phyloP scores from a whole-genome alignment of 2,888 invertebrate species.

The Hedya salicella region DNA sequence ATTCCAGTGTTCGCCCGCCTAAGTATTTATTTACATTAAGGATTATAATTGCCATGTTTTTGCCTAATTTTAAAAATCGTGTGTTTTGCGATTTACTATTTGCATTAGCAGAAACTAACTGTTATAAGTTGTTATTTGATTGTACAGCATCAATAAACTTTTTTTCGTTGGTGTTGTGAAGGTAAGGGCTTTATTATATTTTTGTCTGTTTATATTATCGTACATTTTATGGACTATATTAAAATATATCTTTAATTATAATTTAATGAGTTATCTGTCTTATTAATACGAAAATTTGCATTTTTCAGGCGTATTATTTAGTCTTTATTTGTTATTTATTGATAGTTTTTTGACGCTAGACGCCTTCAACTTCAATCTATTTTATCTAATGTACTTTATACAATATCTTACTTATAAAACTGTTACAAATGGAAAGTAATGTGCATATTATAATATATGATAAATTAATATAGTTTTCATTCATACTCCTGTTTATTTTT shows the following conservation, averaged over 20 bases:
- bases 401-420: conserved; percentile 1
- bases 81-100: conserved; percentile 5
- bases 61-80: conserved; percentile 32
- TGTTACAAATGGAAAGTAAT: conserved; percentile 28
- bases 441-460: conserved; percentile 31
- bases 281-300: conserved; percentile 23
- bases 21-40: conserved; percentile 41
- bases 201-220: conserved; percentile 14
- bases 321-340: conserved; percentile 30
- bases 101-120: conserved; percentile 11
- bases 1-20: conserved; percentile 57
- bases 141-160: conserved; percentile 6
- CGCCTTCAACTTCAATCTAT: conserved; percentile 28
- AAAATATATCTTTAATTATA: conserved; percentile 16
- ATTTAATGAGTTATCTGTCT: conserved; percentile 14
- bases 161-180: conserved; percentile 15
- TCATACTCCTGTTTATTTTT: neutral
- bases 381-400: conserved; percentile 32
- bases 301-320: conserved; percentile 32
- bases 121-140: conserved; percentile 24
- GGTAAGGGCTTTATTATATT: conserved; percentile 21
- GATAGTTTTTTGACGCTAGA: conserved; percentile 28
- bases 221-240: conserved; percentile 27
- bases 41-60: conserved; percentile 32
- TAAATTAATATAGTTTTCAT: conserved; percentile 18